Evolutionary conservation across 2,797 vertebrate genomes (phyloP).

Genomic region (Cryptoprocta ferox): DNA sequence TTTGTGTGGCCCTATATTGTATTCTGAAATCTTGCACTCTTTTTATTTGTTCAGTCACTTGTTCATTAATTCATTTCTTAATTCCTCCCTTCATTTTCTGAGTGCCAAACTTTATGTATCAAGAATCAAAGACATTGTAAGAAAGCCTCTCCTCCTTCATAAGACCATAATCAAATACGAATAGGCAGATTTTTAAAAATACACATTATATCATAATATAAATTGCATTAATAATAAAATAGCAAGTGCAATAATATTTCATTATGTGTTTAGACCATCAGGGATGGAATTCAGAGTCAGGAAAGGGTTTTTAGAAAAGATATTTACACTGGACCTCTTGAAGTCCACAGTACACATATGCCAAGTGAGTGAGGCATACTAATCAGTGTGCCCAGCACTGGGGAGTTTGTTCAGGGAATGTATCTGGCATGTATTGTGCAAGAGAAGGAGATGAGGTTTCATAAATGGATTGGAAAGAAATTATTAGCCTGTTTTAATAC

Average conservation of each 20-base stretch:
- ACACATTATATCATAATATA: not conserved
- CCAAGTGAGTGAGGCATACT: not conserved
- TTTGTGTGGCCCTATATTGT: not conserved
- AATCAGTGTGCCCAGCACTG: not conserved
- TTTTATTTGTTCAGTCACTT: not conserved
- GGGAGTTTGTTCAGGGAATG: not conserved
- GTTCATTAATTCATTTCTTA: not conserved
- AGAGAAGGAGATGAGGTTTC: not conserved
- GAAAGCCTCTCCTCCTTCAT: not conserved
- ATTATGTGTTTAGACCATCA: not conserved
- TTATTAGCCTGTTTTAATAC: not conserved
- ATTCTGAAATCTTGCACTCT: not conserved
- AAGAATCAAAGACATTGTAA: not conserved
- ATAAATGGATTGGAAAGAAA: not conserved
- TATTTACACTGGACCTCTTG: not conserved
- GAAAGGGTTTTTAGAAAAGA: not conserved
- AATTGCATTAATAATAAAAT: not conserved
- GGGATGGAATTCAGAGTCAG: not conserved
- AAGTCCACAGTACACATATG: not conserved
- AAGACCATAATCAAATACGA: not conserved
- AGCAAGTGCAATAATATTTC: not conserved
- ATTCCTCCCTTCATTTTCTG: not conserved
- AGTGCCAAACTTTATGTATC: not conserved
- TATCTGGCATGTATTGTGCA: not conserved
- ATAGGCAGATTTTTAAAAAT: not conserved